These are phyloP conservation scores for Ceyx melanurus DNA, from an alignment of 2,113 vertebrate species.

Conservation along the genomic window DNA sequence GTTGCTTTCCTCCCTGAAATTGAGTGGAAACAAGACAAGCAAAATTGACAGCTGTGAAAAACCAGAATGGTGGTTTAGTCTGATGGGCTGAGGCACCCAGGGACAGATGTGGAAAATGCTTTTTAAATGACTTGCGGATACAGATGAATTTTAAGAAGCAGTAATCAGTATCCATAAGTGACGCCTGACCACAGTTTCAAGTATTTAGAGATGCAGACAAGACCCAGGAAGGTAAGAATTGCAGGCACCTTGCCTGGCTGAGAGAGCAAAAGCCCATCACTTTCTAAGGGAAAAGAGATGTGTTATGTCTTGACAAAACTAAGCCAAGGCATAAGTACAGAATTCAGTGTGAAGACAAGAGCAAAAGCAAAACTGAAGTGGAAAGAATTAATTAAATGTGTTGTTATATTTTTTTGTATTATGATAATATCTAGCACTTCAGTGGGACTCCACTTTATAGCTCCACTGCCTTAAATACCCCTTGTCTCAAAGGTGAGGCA, in stretches of 20 bases:
- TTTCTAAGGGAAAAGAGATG: neutral
- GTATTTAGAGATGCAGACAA: constrained; percentile 37
- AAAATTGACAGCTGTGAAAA: constrained; percentile 62
- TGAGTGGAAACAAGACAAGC: neutral
- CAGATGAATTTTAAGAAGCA: constrained; percentile 71
- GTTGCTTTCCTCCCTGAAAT: constrained; percentile 35
- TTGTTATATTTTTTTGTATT: neutral
- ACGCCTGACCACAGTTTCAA: neutral
- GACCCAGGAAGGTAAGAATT: constrained; percentile 6
- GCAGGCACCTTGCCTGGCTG: neutral
- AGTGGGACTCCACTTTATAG: neutral
- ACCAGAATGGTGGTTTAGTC: constrained; percentile 53
- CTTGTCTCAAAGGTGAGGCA: neutral
- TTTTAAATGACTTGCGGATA: constrained; percentile 23
- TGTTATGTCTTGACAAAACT: neutral
- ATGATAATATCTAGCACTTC: neutral
- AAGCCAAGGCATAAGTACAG: neutral
- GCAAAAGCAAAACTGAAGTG: neutral
- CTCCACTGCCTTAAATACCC: neutral
- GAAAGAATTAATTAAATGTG: neutral
- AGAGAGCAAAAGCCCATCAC: neutral
- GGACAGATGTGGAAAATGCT: constrained; percentile 59
- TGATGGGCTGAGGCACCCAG: constrained; percentile 26
- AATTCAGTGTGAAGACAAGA: neutral
- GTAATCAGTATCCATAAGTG: constrained; percentile 39